Percentiles rank a stretch among this genome's conserved stretches.
phyloP scores from a whole-genome alignment of 2,888 invertebrate genomes.

The Mactromeris polynyma region DNA sequence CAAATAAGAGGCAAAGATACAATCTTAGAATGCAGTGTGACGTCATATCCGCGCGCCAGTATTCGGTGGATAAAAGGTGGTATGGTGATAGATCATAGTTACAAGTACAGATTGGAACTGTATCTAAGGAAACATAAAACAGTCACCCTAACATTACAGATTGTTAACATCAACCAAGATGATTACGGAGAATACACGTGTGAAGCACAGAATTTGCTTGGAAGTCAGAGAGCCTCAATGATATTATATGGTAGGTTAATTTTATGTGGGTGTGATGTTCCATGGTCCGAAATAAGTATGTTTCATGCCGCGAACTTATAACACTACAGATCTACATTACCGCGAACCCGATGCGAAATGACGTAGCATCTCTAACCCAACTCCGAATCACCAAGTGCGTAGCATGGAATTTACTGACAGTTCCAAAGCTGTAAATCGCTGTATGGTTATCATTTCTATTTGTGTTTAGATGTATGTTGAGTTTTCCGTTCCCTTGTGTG shows the following conservation, averaged over 20 bases:
- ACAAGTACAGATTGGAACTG: conserved; percentile 71
- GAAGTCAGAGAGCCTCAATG: conserved; percentile 70
- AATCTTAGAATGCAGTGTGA: conserved; percentile 83
- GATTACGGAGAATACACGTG: conserved; percentile 79
- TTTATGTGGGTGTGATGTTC: too few relatives aligned
- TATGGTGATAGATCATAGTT: conserved; percentile 70
- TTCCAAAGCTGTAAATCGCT: too few relatives aligned
- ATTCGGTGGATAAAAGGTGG: conserved; percentile 80
- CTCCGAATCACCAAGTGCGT: too few relatives aligned
- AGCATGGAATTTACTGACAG: too few relatives aligned
- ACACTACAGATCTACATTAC: too few relatives aligned
- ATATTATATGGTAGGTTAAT: conserved; percentile 75
- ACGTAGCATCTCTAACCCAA: too few relatives aligned
- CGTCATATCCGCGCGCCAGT: conserved; percentile 80
- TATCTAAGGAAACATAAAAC: conserved; percentile 74
- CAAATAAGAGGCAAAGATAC: conserved; percentile 82
- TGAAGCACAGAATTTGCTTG: conserved; percentile 75
- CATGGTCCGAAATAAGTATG: too few relatives aligned
- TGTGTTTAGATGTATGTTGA: too few relatives aligned
- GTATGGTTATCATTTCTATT: too few relatives aligned
- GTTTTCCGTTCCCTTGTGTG: too few relatives aligned
- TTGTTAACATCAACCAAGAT: conserved; percentile 67
- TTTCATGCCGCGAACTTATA: too few relatives aligned
- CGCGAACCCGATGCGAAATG: too few relatives aligned
- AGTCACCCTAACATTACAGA: conserved; percentile 72